Evolutionary conservation across 2,113 vertebrate species (phyloP), one percentile per base, ranked within the genome.

Genomic region (Hemicordylus capensis): DNA sequence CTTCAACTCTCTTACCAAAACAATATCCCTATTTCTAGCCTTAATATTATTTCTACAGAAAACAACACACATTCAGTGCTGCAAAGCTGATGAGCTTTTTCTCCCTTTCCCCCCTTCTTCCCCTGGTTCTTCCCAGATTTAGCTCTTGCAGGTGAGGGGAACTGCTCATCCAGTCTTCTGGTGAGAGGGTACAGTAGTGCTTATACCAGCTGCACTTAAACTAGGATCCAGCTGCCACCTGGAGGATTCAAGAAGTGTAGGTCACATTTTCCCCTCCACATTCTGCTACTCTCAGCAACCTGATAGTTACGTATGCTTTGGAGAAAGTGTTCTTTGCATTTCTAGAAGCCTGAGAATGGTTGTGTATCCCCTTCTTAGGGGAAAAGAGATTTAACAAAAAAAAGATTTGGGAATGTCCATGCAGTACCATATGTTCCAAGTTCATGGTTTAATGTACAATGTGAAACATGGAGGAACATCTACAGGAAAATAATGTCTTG

Each of bases 181-280:
- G 11, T 39, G 5, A 3, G 14, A 22, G 20, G 63, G 31, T 37
- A 15, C 19, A 42, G 6, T 31, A 64, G 37, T 22, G 37, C 73
- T 69, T 28, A 37, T 56, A 69, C 51, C 74, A 83, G 37, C 28
- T 42, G 61, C 20, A 22, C 61, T 80, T 78, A 92, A 79, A 46
- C 88, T 28, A 86, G 81, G 88, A 91, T 93, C 88, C 84, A 83
- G 90, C 89, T 94, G 93, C 93, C 94, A 91, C 87, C 92, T 96
- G 90, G 93, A 90, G 95, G 95, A 92, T 77, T 76, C 44, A 39
- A 74, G n/a, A 78, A 90, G 85, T 73, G 48, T 83, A n/a, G 66
- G 81, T 79, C n/a, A 54, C 82, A 64, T 58, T 64, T 61, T 31
- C 17, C 17, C 5, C 24, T 42, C 31, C 56, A 63, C 28, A 28